Percentiles rank a stretch among this genome's conserved stretches.
Evolutionary conservation across 2,888 invertebrate genomes (phyloP).

Genomic region (Leucophenga montana): DNA sequence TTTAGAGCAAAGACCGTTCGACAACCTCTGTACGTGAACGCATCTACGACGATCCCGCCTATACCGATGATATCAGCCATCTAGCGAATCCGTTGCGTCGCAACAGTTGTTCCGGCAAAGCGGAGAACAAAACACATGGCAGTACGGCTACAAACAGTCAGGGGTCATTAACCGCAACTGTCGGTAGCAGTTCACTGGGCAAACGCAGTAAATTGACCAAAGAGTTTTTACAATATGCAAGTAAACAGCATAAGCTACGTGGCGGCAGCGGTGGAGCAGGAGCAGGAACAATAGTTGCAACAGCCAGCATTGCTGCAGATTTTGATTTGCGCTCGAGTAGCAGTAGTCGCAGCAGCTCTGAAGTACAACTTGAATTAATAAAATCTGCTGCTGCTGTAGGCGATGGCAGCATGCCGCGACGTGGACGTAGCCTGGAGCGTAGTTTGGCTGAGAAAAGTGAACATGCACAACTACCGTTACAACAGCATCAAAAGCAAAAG

Average conservation of each 20-base stretch:
- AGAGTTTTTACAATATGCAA: conserved; percentile 62
- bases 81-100: conserved; percentile 71
- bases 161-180: conserved; percentile 35
- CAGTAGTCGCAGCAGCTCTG: conserved; percentile 69
- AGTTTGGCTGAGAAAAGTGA: conserved; percentile 54
- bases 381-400: conserved; percentile 44
- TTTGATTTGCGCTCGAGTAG: conserved; percentile 48
- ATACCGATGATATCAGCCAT: conserved; percentile 73
- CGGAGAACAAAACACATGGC: conserved; percentile 34
- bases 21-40: conserved; percentile 70
- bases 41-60: conserved; percentile 73
- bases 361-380: conserved; percentile 53
- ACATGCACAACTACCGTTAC: neutral
- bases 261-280: conserved; percentile 28
- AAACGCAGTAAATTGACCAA: conserved; percentile 65
- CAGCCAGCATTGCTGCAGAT: conserved; percentile 6
- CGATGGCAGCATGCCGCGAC: conserved; percentile 46
- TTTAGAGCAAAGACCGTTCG: conserved; percentile 70
- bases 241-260: conserved; percentile 51
- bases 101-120: conserved; percentile 54
- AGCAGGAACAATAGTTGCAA: conserved; percentile 21
- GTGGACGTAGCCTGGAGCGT: conserved; percentile 70
- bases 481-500: conserved; percentile 34
- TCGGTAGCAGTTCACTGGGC: conserved; percentile 58
- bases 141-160: conserved; percentile 20